A percentile compares a stretch with the other conserved stretches of the same genome.
phyloP scores from a whole-genome alignment of 2,888 invertebrate genomes.

The Hirtodrosophila confusa region DNA sequence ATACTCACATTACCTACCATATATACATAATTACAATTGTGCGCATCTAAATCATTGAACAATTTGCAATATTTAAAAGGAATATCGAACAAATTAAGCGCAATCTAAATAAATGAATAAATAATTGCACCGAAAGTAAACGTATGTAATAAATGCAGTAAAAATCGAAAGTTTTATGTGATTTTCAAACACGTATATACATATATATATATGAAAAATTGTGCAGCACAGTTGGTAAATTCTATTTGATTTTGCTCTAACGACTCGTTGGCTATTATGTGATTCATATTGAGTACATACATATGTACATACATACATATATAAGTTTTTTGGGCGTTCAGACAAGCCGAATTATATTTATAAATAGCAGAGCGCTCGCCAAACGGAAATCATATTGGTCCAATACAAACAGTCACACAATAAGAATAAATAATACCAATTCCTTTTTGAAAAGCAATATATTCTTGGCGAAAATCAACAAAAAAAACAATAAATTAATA shows the following conservation, averaged over 20 bases:
- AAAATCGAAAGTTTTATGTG: constrained; percentile 48
- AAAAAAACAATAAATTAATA: constrained; percentile 2
- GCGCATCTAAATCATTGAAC: constrained; percentile 38
- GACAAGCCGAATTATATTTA: constrained; percentile 67
- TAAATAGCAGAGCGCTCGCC: constrained; percentile 63
- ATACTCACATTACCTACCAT: constrained; percentile 60
- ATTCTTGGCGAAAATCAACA: constrained; percentile 7
- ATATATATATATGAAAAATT: constrained; percentile 19
- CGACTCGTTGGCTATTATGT: constrained; percentile 68
- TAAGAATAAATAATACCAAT: constrained; percentile 55
- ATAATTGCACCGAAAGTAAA: constrained; percentile 38
- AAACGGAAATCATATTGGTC: constrained; percentile 73
- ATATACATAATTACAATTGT: constrained; percentile 48
- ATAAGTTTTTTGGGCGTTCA: constrained; percentile 42
- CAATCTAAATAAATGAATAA: constrained; percentile 17
- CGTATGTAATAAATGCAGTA: constrained; percentile 16
- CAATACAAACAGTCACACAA: constrained; percentile 44
- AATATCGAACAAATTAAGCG: constrained; percentile 34
- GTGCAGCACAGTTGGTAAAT: constrained; percentile 37
- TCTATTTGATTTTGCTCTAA: constrained; percentile 44
- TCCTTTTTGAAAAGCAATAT: constrained; percentile 29
- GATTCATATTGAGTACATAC: constrained; percentile 69
- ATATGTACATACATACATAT: constrained; percentile 20
- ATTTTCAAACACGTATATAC: constrained; percentile 23
- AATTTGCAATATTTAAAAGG: constrained; percentile 38